A percentile compares a stretch with the other conserved stretches of the same genome.
These are phyloP conservation scores for Lycocorax pyrrhopterus DNA, from an alignment of 2,113 vertebrate genomes.

Conservation along the genomic window DNA sequence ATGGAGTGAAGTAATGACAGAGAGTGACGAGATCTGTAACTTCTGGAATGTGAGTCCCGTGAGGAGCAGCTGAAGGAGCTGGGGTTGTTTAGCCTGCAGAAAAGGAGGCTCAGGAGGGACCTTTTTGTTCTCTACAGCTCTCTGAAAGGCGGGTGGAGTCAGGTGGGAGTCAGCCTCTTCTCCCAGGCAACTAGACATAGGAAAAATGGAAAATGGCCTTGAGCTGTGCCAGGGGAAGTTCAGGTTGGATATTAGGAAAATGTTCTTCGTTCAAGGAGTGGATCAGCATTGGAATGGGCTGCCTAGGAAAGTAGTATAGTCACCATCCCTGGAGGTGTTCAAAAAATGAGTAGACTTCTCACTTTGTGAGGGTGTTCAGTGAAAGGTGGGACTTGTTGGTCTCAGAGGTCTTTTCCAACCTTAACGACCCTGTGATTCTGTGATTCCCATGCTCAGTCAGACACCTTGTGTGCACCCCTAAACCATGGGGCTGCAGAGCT, in stretches of 20 bases:
- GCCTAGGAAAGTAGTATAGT: not conserved
- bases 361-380: not conserved
- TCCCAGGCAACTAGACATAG: not conserved
- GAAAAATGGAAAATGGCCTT: not conserved
- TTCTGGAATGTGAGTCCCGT: not conserved
- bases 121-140: not conserved
- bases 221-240: not conserved
- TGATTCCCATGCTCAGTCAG: not conserved
- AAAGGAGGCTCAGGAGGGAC: not conserved
- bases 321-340: not conserved
- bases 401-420: not conserved
- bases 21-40: not conserved
- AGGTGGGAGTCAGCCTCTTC: not conserved
- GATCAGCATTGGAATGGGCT: not conserved
- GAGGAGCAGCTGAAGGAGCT: not conserved
- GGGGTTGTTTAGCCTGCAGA: not conserved
- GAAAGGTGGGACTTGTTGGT: not conserved
- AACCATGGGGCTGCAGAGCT: not conserved
- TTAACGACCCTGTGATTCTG: not conserved
- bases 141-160: not conserved
- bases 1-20: not conserved
- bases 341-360: too few species aligned
- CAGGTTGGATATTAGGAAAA: not conserved
- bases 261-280: not conserved
- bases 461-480: accelerated